Evolutionary conservation across 1,140 invertebrate genomes (phyloP).

Genomic region (Drosophila baimaii): DNA sequence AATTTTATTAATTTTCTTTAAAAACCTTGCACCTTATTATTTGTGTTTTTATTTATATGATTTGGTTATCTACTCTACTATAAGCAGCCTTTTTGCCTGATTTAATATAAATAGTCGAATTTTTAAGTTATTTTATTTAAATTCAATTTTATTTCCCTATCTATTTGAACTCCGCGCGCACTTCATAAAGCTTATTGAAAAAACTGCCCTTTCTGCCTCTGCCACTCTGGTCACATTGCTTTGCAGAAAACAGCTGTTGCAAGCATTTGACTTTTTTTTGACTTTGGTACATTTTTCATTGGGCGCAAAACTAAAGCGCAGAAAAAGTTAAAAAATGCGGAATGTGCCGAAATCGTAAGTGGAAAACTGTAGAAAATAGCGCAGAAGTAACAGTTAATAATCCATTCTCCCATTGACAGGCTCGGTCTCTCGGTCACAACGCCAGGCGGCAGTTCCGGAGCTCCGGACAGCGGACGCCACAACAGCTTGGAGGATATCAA

Average conservation of each 20-base stretch:
- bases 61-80: too few relatives aligned
- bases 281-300: conserved; percentile 65
- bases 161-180: background rate
- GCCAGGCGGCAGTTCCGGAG: conserved; percentile 68
- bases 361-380: background rate
- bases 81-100: too few relatives aligned
- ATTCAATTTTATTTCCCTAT: background rate
- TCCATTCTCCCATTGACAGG: conserved; percentile 23
- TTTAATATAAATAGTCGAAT: too few relatives aligned
- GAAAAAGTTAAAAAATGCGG: conserved; percentile 59
- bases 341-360: conserved; percentile 79
- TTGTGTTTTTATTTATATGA: too few relatives aligned
- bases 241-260: conserved; percentile 29
- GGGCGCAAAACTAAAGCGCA: conserved; percentile 43
- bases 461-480: conserved; percentile 82
- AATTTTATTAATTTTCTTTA: too few relatives aligned
- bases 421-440: conserved; percentile 76
- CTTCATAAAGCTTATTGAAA: background rate
- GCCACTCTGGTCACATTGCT: background rate
- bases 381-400: background rate
- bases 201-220: background rate
- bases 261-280: conserved; percentile 74
- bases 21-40: too few relatives aligned
- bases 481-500: conserved; percentile 89
- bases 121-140: too few relatives aligned